These are phyloP conservation scores for Cliona cf. orientalis DNA, from an alignment of 37 sponge, comb jelly and placozoan genomes.

Conservation along the genomic window DNA sequence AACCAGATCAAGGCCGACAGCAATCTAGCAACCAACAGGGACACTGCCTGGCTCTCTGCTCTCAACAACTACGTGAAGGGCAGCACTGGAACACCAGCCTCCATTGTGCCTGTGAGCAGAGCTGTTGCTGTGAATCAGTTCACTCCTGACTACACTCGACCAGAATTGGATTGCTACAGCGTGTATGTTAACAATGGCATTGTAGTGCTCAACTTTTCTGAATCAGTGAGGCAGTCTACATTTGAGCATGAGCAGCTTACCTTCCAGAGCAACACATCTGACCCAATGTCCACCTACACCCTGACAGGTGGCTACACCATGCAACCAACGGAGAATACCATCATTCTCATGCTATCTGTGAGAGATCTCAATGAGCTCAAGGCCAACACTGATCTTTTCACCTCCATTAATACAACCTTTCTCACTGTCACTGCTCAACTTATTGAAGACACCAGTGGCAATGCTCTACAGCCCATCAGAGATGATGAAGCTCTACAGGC, in stretches of 20 bases:
- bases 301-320: slow-evolving; percentile 61
- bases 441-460: slow-evolving; percentile 82
- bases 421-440: slow-evolving; percentile 77
- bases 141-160: slow-evolving; percentile 80
- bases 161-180: slow-evolving; percentile 56
- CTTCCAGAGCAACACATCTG: slow-evolving; percentile 53
- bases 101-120: slow-evolving; percentile 40
- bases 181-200: slow-evolving; percentile 73
- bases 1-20: slow-evolving; percentile 73
- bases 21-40: slow-evolving; percentile 50
- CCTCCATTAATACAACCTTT: slow-evolving; percentile 64
- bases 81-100: slow-evolving; percentile 58
- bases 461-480: slow-evolving; percentile 72
- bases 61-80: slow-evolving; percentile 70
- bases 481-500: slow-evolving; percentile 44
- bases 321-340: slow-evolving; percentile 39
- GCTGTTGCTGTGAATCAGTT: slow-evolving; percentile 66
- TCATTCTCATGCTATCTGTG: slow-evolving; percentile 49
- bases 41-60: slow-evolving; percentile 79
- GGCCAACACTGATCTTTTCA: slow-evolving; percentile 36
- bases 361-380: slow-evolving; percentile 64
- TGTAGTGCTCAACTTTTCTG: slow-evolving; percentile 78
- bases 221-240: slow-evolving; percentile 65
- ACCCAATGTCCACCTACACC: slow-evolving; percentile 35
- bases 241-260: slow-evolving; percentile 84